Evolutionary conservation across 2,888 invertebrate genomes (phyloP).

Genomic region (Allolobophora icterica): DNA sequence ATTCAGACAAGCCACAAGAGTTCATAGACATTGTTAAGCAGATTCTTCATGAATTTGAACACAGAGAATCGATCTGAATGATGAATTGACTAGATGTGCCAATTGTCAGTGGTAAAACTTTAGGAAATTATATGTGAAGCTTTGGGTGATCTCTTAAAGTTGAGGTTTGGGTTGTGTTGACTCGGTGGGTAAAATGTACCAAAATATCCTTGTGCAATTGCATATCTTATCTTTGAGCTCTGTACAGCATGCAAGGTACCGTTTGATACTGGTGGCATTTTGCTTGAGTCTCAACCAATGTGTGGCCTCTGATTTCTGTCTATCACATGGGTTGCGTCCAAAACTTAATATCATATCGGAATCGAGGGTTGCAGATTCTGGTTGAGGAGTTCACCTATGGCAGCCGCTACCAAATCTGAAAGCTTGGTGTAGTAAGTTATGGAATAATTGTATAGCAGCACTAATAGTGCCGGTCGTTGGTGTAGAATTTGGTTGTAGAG

Average conservation of each 20-base stretch:
- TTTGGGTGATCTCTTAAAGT: background rate
- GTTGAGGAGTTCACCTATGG: background rate
- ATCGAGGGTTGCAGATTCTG: background rate
- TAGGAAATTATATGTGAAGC: background rate
- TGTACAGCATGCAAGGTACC: background rate
- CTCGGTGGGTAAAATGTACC: background rate
- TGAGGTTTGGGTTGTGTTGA: background rate
- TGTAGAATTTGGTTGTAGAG: background rate
- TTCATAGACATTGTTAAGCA: constrained; percentile 66
- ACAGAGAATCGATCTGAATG: background rate
- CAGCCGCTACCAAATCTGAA: background rate
- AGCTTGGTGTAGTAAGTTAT: background rate
- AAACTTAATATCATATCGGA: no score
- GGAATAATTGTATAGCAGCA: background rate
- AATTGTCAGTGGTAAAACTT: background rate
- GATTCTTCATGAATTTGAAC: constrained; percentile 32
- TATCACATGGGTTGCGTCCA: background rate
- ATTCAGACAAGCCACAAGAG: constrained; percentile 84
- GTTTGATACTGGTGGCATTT: background rate
- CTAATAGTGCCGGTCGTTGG: background rate
- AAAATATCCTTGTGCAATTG: background rate
- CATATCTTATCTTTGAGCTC: background rate
- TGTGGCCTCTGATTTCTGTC: background rate
- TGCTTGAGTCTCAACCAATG: background rate
- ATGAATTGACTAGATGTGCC: background rate